Base-by-base conservation (phyloP, 2,113 vertebrate genomes). In the Acinonyx jubatus region DNA sequence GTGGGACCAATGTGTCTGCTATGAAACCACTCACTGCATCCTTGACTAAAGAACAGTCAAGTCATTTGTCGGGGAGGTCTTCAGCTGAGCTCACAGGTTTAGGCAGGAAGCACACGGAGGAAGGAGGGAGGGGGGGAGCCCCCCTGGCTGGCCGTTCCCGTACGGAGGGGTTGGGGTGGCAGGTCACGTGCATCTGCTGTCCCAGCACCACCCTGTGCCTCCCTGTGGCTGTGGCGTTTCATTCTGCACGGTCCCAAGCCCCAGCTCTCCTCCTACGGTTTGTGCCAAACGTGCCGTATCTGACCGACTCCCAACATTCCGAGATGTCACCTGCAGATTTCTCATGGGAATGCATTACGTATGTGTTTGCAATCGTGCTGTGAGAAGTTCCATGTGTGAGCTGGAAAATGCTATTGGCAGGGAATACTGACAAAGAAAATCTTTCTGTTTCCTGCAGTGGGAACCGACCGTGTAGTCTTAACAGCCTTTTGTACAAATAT, bases 401-500 rank as follows among this genome's bases (percentile, higher is more conserved):
- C 84, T 95, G 93, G 95, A 61, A 98, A 97, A 83, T 91, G 89
- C 92, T 97, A 15, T 94, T 69, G 90, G 94, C 93, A 66, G 97
- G 97, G 98, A 98, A 68, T 92, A 97, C 98, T 89, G 63, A 63
- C 48, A 91, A 68, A 97, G 38, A 36, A 76, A 91, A n/a, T 29
- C 45, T 66, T 89, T 73, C 48, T 68, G 78, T 95, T 94, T 97
- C 93, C 90, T 96, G 96, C 68, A 7, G 76, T 52, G 71, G 94
- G 81, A 82, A 94, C 48, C 29, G 89, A 94, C 80, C 1, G 3
- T 76, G 91, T 95, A 68, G 93, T 97, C 85, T 69, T 96, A 92
- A 96, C 63, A 85, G 91, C 94, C 78, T 97, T 98, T 98, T 97
- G 96, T 98, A 98, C 55, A 89, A 89, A 66, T 80, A 89, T 25